Evolutionary conservation across 2,113 vertebrate species (phyloP).

Genomic region (Orycteropus afer): DNA sequence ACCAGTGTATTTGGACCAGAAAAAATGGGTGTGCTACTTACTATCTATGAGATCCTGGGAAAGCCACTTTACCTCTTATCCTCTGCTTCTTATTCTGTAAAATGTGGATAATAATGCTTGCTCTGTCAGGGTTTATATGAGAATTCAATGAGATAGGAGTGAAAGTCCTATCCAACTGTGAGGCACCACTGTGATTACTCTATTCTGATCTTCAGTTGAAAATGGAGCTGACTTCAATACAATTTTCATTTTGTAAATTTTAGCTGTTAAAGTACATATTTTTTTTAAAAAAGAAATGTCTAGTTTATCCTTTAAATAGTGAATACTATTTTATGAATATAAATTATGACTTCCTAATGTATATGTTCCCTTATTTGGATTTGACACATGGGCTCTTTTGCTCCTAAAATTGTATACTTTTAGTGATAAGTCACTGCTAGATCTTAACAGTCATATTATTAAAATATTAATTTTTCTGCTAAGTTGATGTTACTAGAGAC

Average conservation of each 20-base stretch:
- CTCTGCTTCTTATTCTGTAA: too few species aligned
- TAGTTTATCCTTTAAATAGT: neutral
- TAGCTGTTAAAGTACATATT: neutral
- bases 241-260: neutral
- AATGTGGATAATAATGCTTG: too few species aligned
- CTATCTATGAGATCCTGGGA: neutral
- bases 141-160: slow-evolving; percentile 14
- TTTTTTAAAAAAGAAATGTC: neutral
- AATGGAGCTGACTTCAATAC: neutral
- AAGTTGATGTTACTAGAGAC: neutral
- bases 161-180: neutral
- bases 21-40: neutral
- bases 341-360: slow-evolving; percentile 32
- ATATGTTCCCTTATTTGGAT: neutral
- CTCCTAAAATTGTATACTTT: slow-evolving; percentile 18
- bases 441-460: neutral
- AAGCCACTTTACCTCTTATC: neutral
- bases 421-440: neutral
- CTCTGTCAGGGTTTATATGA: neutral
- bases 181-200: neutral
- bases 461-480: neutral
- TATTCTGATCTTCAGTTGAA: neutral
- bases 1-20: neutral
- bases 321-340: neutral
- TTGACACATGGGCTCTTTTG: neutral